These are phyloP conservation scores for Drosophila yakuba DNA, from an alignment of 1,140 invertebrate species.

Conservation along the genomic window DNA sequence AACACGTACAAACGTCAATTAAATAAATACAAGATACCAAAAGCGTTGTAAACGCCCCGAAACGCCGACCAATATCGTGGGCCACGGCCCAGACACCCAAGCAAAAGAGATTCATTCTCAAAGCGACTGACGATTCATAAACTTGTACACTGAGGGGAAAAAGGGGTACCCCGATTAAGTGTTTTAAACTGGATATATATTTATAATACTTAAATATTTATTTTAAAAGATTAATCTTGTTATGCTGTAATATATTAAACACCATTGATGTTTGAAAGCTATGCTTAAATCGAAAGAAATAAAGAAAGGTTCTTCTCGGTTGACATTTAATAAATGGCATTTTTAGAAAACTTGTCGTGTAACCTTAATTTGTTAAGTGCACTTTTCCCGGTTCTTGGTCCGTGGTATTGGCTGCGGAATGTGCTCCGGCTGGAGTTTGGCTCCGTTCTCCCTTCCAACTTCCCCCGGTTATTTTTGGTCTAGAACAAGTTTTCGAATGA, in stretches of 20 bases:
- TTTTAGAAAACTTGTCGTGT: no score
- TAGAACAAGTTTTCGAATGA: constrained; percentile 56
- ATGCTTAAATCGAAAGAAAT: no score
- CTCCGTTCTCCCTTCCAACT: not conserved
- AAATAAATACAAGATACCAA: constrained; percentile 82
- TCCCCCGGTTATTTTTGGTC: constrained; percentile 53
- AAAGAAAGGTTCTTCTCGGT: no score
- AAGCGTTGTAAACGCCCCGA: constrained; percentile 80
- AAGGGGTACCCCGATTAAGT: fast-evolving
- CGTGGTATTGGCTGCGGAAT: constrained; percentile 47
- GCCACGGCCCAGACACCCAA: constrained; percentile 47
- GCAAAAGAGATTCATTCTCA: constrained; percentile 73
- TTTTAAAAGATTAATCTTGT: no score
- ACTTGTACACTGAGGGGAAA: constrained; percentile 30
- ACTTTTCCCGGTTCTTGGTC: constrained; percentile 23
- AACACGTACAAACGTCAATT: constrained; percentile 81
- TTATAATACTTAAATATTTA: no score
- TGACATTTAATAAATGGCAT: no score
- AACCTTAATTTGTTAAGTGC: constrained; percentile 3
- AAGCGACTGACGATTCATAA: constrained; percentile 68
- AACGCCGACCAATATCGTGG: constrained; percentile 47
- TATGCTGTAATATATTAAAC: no score
- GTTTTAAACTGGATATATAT: no score
- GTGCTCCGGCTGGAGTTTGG: constrained; percentile 52
- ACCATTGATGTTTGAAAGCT: no score